These are phyloP conservation scores for Poeciliopsis gracilis DNA, from an alignment of 2,797 vertebrate genomes.

Conservation along the genomic window DNA sequence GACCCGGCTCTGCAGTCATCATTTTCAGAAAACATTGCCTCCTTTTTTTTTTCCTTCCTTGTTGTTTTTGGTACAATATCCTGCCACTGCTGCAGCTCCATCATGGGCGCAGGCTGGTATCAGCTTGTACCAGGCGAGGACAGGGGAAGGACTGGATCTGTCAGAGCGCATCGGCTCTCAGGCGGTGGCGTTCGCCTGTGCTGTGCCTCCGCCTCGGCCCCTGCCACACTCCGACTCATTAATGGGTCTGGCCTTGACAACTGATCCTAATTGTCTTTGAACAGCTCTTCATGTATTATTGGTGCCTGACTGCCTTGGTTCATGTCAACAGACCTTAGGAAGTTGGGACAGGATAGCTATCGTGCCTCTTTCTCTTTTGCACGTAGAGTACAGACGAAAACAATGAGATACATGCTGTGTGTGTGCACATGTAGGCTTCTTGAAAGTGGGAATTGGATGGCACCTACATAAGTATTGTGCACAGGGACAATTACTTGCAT, in stretches of 20 bases:
- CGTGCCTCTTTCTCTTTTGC: slow-evolving; percentile 56
- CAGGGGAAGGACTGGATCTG: slow-evolving; percentile 94
- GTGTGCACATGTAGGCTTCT: slow-evolving; percentile 7
- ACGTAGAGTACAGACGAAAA: slow-evolving; percentile 25
- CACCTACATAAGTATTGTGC: not conserved
- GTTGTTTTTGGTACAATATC: slow-evolving; percentile 83
- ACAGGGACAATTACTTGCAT: not conserved
- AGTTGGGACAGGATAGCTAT: slow-evolving; percentile 78
- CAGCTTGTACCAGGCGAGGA: slow-evolving; percentile 92
- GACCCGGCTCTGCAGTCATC: slow-evolving; percentile 85
- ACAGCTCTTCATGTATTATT: slow-evolving; percentile 97
- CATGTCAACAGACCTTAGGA: slow-evolving; percentile 91
- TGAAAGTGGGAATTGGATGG: slow-evolving; percentile 12
- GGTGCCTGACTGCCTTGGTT: slow-evolving; percentile 93
- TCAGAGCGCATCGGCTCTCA: slow-evolving; percentile 91
- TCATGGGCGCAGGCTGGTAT: slow-evolving; percentile 89
- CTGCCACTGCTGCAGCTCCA: slow-evolving; percentile 76
- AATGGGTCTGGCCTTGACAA: slow-evolving; percentile 94
- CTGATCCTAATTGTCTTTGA: slow-evolving; percentile 99
- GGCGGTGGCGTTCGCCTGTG: slow-evolving; percentile 44
- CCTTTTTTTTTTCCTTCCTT: slow-evolving; percentile 13
- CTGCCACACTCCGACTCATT: slow-evolving; percentile 94
- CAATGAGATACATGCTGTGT: slow-evolving; percentile 9
- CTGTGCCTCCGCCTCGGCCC: slow-evolving; percentile 74
- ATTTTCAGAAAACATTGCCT: slow-evolving; percentile 88